Percentiles rank a stretch among this genome's conserved stretches.
Evolutionary conservation across 2,797 vertebrate genomes (phyloP).

Genomic region (Mionectes olivaceus): DNA sequence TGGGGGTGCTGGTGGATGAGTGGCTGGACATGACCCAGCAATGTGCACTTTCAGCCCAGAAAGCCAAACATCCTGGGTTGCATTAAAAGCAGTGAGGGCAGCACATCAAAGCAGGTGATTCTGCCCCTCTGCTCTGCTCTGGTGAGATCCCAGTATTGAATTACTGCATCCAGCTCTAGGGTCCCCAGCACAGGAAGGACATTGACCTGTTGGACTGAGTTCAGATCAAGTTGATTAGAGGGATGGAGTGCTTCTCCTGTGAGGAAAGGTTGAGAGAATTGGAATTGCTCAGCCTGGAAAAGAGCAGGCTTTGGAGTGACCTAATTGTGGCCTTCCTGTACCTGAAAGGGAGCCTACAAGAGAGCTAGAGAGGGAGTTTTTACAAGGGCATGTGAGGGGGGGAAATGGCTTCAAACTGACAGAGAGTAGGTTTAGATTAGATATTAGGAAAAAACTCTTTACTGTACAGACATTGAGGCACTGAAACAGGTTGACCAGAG

Average conservation of each 20-base stretch:
- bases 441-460: neutral
- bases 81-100: accelerated
- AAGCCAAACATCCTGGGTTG: accelerated
- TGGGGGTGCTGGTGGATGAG: neutral
- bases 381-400: neutral
- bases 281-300: neutral
- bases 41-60: neutral
- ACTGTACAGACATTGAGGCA: accelerated
- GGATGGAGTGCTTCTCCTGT: accelerated
- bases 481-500: neutral
- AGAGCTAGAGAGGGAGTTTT: neutral
- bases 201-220: accelerated
- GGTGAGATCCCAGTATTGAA: neutral
- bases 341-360: neutral
- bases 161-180: neutral
- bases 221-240: neutral
- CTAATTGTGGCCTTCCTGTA: neutral
- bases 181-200: neutral
- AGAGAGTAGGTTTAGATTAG: neutral
- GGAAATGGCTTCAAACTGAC: neutral
- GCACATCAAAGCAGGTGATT: neutral
- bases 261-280: neutral
- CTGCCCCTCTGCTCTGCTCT: neutral
- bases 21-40: neutral
- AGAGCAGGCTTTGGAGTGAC: neutral